Evolutionary conservation across 2,113 vertebrate species (phyloP), one percentile per base, ranked within the genome.

Genomic region (Eudyptes chrysolophus): DNA sequence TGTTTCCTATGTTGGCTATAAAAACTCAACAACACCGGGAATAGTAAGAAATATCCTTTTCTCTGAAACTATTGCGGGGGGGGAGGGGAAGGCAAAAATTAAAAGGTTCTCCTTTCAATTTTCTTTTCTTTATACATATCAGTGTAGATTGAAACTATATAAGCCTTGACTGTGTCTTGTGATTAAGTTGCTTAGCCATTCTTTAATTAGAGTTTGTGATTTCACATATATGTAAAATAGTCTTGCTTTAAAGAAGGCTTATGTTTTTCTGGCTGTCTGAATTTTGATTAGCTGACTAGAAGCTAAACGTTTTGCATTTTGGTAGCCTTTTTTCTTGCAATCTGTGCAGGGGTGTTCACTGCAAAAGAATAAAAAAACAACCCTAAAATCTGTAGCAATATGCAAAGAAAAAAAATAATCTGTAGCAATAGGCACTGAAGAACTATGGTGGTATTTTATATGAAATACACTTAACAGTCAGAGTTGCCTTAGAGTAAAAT

Each of bases 1-100:
- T 95, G 83, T 84, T 95, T 95, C 84, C 83, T 89, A 54, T 60
- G 38, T 49, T 78, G 36, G 20, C 87, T 92, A 86, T 90, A 87
- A 94, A 96, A 87, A 89, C n/a, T 0, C 51, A 75, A 2, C 48
- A 68, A 7, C 38, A 40, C 60, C 3, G 4, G 54, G 76, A 95
- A 96, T 74, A 90, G 46, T 40, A 48, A 68, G 77, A 55, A 93
- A 21, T 94, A 55, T 85, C 70, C 78, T 92, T 72, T 88, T 71
- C 60, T 82, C 72, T 91, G 76, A 26, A 95, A 80, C 72, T 66
- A 2, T 30, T 82, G n/a, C 16, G 9, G 11, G 42, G n/a, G 21
- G 36, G 36, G 9, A 9, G 36, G 36, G 36, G 11, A 9, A 25
- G 52, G 55, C 34, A 44, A 90, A 74, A 88, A 77, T 57, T 24